phyloP scores from a whole-genome alignment of 2,888 invertebrate species.

The Macropis europaea region DNA sequence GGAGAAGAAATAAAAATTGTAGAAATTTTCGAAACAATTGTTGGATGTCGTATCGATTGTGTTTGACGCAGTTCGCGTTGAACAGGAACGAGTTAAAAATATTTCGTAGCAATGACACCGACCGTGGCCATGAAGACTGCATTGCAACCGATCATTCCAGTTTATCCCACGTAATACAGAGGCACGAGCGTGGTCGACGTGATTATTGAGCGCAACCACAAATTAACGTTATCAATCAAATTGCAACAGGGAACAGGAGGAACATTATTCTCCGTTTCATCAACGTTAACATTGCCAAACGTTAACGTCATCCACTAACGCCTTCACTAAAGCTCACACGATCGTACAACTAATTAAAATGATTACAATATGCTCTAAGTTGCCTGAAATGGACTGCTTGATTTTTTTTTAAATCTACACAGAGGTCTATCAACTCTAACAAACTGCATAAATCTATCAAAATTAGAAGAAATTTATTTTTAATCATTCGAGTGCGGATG shows the following conservation, averaged over 20 bases:
- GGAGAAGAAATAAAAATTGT: too few species aligned
- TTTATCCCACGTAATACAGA: constrained; percentile 23
- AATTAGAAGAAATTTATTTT: too few species aligned
- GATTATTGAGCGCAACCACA: constrained; percentile 22
- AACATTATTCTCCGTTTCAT: not conserved
- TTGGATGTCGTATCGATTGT: too few species aligned
- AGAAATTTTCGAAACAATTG: too few species aligned
- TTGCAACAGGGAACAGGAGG: not conserved
- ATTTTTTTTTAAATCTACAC: too few species aligned
- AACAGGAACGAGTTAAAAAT: not conserved
- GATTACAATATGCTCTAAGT: too few species aligned
- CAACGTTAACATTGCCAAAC: not conserved
- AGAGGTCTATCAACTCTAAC: too few species aligned
- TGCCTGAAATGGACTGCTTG: too few species aligned
- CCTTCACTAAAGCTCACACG: too few species aligned
- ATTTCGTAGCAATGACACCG: not conserved
- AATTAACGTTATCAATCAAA: constrained; percentile 28
- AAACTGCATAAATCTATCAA: too few species aligned
- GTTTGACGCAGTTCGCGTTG: not conserved
- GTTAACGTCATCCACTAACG: not conserved
- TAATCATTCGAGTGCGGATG: too few species aligned
- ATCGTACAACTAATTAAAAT: too few species aligned
- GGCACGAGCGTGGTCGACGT: constrained; percentile 13
- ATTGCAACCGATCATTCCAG: constrained; percentile 26
- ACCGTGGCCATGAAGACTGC: constrained; percentile 24